Base-by-base conservation (phyloP, 2,113 vertebrate species). In the Pollachius pollachius region DNA sequence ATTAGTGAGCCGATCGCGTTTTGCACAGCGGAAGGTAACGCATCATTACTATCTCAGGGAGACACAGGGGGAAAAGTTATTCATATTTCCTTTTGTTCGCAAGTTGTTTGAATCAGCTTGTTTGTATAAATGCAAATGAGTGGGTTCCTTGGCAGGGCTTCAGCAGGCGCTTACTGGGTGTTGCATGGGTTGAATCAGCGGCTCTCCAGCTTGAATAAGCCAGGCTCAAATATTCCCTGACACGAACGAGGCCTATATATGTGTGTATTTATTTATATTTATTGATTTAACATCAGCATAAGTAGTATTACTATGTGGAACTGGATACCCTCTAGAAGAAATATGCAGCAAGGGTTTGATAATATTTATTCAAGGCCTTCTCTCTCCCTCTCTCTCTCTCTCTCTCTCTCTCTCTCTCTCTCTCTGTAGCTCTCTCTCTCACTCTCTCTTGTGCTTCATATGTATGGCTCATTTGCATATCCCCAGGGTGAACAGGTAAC, bases 401-500 rank as follows among this genome's bases (percentile, higher is more conserved):
- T 4, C 37, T 41, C 37, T 1, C 37, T 4, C 11, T 41, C 37
- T 11, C 37, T 4, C 4, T 23, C 23, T 23, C 23, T 23, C 23
- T 23, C 23, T 23, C 23, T 23, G 21, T 23, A 1, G 9, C 5
- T 41, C 11, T 11, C 37, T 41, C 37, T 41, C 11, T 7, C 34
- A 3, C 34, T 7, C 34, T 7, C 34, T 7, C 34, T 37, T 37
- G 4, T 37, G 34, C 7, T 37, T 7, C 34, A 37, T 37, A 59
- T 59, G 15, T 59, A 18, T 59, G 15, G 59, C 34, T 15, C 68
- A 79, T 78, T 79, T 62, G 68, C n/a, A n/a, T n/a, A n/a, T n/a
- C n/a, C 81, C 82, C 23, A n/a, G 84, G 84, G 83, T 61, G 71
- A 63, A 25, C 75, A 72, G 76, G 81, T 78, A 81, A 74, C 58